A percentile compares a stretch with the other conserved stretches of the same genome.
Evolutionary conservation across 2,888 invertebrate genomes (phyloP).

Genomic region (Thelaira solivaga): DNA sequence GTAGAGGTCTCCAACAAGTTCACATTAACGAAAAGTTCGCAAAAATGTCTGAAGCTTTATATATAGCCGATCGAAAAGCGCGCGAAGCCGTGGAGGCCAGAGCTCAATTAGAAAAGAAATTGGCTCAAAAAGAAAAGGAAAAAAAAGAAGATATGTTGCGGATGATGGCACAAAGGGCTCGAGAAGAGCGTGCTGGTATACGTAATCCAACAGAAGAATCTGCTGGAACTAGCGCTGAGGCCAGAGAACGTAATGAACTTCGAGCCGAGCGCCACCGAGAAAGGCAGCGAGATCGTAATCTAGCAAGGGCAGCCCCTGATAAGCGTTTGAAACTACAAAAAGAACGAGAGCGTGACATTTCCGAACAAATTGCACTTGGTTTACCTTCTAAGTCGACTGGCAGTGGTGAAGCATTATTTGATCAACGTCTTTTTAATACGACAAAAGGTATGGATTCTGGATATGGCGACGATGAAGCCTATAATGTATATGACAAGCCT

Average conservation of each 20-base stretch:
- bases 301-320: conserved; percentile 95
- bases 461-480: conserved; percentile 97
- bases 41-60: conserved; percentile 97
- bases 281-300: conserved; percentile 93
- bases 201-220: conserved; percentile 76
- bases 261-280: conserved; percentile 94
- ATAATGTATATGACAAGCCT: conserved; percentile 98
- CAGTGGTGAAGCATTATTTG: conserved; percentile 91
- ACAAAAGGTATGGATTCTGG: conserved; percentile 93
- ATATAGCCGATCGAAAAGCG: conserved; percentile 98
- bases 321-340: conserved; percentile 92
- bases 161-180: conserved; percentile 94
- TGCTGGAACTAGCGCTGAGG: conserved; percentile 77
- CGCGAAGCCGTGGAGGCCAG: conserved; percentile 98
- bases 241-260: conserved; percentile 90
- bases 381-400: conserved; percentile 88
- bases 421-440: conserved; percentile 96
- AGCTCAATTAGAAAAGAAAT: conserved; percentile 95
- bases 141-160: conserved; percentile 97
- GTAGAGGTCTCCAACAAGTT: conserved; percentile 95
- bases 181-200: conserved; percentile 93
- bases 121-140: conserved; percentile 98
- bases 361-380: conserved; percentile 98
- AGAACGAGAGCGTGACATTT: conserved; percentile 96
- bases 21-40: conserved; percentile 99